Evolutionary conservation across 2,888 invertebrate species (phyloP).

Genomic region (Drosophila barbarae): DNA sequence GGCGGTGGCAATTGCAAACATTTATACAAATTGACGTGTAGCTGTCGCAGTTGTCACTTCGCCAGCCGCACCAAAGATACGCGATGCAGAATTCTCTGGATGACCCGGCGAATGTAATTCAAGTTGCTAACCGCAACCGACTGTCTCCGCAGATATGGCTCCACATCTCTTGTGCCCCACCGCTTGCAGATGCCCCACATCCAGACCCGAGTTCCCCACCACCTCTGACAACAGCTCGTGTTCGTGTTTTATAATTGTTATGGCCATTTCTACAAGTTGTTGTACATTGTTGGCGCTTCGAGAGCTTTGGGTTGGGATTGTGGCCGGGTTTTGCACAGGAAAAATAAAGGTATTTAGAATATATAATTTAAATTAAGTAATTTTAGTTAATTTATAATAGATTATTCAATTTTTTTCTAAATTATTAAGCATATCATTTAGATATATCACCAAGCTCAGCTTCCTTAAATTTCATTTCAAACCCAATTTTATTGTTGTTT

Average conservation of each 20-base stretch:
- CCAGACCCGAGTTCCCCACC: background rate
- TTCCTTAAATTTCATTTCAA: background rate
- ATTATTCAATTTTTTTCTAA: background rate
- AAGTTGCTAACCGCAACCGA: slow-evolving; percentile 41
- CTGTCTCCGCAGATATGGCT: slow-evolving; percentile 20
- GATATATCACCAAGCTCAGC: no score
- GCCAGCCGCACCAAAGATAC: slow-evolving; percentile 40
- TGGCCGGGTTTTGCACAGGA: slow-evolving; percentile 6
- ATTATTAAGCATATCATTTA: no score
- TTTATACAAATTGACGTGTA: slow-evolving; percentile 67
- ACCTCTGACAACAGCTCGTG: slow-evolving; percentile 12
- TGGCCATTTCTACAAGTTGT: slow-evolving; percentile 42
- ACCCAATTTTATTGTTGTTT: background rate
- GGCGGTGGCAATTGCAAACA: slow-evolving; percentile 55
- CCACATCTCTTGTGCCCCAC: slow-evolving; percentile 13
- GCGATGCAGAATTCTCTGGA: slow-evolving; percentile 31
- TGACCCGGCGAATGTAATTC: slow-evolving; percentile 37
- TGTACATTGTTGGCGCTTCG: slow-evolving; percentile 35
- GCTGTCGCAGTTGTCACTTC: slow-evolving; percentile 56
- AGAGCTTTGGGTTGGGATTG: slow-evolving; percentile 13
- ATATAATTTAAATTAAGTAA: background rate
- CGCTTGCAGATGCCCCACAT: slow-evolving; percentile 1
- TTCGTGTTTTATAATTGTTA: slow-evolving; percentile 44
- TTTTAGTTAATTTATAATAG: background rate
- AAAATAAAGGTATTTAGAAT: background rate